Evolutionary conservation across 2,888 invertebrate species (phyloP), one percentile per base, ranked within the genome.

Genomic region (Drymonia ruficornis): DNA sequence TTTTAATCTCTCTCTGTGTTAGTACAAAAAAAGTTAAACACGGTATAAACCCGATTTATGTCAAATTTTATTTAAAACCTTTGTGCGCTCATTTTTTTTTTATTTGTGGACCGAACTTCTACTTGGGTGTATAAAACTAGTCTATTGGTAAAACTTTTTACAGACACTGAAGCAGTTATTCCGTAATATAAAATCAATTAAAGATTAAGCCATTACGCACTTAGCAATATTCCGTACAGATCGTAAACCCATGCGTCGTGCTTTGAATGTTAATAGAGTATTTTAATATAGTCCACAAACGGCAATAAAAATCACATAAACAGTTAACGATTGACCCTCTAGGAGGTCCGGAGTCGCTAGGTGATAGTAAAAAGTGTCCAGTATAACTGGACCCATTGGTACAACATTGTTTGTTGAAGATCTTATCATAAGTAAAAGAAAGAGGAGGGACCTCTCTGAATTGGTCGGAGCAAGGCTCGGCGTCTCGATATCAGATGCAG

Each of bases 251-350:
- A 65, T 57, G 66, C 75, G 72, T 75, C 77, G 78, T 76, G 81
- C 76, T 80, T 76, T 60, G 68, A 76, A 77, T 76, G 72, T 74
- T 74, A 79, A 82, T 80, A 75, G 70, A 70, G 63, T 70, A 75
- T 78, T 83, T 81, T 79, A 81, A 83, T 83, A 81, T 78, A 84
- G 80, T 83, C 83, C 80, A 83, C 78, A 81, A 80, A 78, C 74
- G 73, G 74, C 79, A 84, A 83, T 87, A 85, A 87, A 87, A 87
- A 83, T 80, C 83, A 83, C 80, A 86, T 86, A 87, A 84, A 86
- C 80, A 77, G 79, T 84, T 87, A 86, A 86, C 86, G 81, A 83
- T 80, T 84, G 79, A 78, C 83, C 83, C 81, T 77, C 80, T 83
- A 84, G 84, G 85, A 83, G 86, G 86, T 86, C 84, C 67, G 56